These are phyloP conservation scores for Orchesellides sinensis DNA, from an alignment of 2,888 invertebrate species.

Conservation along the genomic window DNA sequence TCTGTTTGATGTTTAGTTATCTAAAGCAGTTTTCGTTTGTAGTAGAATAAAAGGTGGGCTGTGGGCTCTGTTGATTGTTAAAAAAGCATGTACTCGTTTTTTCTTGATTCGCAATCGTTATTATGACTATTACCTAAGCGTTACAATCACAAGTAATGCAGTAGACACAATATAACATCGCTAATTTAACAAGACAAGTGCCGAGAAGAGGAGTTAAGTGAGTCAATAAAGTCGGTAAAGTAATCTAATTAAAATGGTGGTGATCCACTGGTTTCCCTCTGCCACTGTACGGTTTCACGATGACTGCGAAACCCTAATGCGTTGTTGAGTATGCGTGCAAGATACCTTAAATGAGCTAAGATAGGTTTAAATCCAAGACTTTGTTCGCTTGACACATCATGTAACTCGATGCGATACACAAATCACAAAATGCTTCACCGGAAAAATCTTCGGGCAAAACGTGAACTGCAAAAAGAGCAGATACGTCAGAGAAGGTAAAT, in stretches of 20 bases:
- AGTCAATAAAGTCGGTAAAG: slow-evolving; percentile 30
- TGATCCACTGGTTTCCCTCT: slow-evolving; percentile 20
- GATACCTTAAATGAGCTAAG: background rate
- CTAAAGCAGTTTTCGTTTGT: no score
- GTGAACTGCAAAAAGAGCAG: slow-evolving; percentile 3
- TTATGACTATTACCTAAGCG: slow-evolving; percentile 39
- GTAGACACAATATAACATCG: background rate
- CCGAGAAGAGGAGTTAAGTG: slow-evolving; percentile 6
- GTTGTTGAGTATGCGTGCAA: background rate
- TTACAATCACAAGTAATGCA: slow-evolving; percentile 6
- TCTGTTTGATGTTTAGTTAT: no score
- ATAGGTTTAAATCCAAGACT: no score
- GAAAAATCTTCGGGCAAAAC: no score
- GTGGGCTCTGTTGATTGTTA: background rate
- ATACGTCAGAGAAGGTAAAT: slow-evolving; percentile 38
- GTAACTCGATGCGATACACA: background rate
- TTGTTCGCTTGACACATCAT: background rate
- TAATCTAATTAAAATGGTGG: slow-evolving; percentile 60
- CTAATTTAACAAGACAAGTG: slow-evolving; percentile 53
- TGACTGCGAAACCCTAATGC: no score
- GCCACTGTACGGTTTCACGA: slow-evolving; percentile 42
- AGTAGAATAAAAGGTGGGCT: background rate
- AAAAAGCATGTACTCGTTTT: no score
- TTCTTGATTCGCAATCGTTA: slow-evolving; percentile 10
- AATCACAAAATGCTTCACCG: background rate